Conservation (phyloP, 2,113 vertebrate species). For the Ammodytes dubius region DNA sequence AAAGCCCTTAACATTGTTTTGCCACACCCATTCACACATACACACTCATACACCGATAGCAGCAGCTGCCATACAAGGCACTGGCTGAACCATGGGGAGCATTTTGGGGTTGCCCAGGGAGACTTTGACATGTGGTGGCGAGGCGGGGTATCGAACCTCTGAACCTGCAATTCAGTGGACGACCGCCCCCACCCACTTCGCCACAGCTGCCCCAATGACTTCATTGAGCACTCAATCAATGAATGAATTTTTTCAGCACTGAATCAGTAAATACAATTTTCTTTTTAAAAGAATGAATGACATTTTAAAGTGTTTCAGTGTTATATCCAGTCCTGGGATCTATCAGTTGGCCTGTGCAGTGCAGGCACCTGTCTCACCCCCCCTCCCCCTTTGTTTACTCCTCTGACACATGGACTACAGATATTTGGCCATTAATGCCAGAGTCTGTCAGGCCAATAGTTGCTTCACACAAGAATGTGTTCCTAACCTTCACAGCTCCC, state of each 20-base stretch:
- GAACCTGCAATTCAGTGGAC: too few relatives aligned
- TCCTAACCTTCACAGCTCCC: constrained; percentile 48
- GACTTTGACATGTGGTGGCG: too few relatives aligned
- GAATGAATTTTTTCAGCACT: neutral
- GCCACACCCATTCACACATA: too few relatives aligned
- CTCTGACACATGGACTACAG: constrained; percentile 24
- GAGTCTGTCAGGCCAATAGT: constrained; percentile 60
- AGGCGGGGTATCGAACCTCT: too few relatives aligned
- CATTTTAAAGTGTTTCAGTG: neutral
- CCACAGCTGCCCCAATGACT: too few relatives aligned
- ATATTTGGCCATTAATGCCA: constrained; percentile 53
- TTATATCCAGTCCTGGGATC: constrained; percentile 1
- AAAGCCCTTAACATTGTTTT: too few relatives aligned
- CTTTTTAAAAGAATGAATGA: neutral
- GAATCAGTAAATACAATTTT: neutral
- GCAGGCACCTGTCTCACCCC: too few relatives aligned
- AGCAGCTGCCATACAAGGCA: too few relatives aligned
- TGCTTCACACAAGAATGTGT: constrained; percentile 34
- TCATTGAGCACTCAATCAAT: neutral
- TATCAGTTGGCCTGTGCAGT: constrained; percentile 8
- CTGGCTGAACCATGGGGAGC: too few relatives aligned
- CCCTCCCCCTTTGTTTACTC: constrained; percentile 39
- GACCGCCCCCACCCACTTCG: too few relatives aligned
- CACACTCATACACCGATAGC: too few relatives aligned
- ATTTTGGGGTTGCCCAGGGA: too few relatives aligned